Base-by-base conservation (phyloP, 1,140 invertebrate genomes). In the Pachyrhynchus sulphureomaculatus region DNA sequence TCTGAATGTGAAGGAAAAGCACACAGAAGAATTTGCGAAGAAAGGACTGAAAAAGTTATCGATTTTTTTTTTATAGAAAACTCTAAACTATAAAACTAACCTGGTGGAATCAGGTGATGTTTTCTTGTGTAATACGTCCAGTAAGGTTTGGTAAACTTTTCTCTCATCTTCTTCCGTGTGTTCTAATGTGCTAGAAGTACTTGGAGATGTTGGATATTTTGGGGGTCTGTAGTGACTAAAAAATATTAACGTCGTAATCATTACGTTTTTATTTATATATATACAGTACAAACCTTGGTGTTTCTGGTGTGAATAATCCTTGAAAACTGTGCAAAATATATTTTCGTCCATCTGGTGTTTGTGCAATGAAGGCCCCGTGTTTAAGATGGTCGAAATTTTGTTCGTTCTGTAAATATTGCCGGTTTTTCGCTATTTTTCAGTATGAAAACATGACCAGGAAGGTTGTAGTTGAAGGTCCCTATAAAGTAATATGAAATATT, bases 401-500 rank as follows among this genome's bases (percentile, higher is more conserved):
- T 17, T 42, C 10, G 21, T 51, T 39, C 23, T 56, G 4, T n/a
- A 21, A 4, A 21, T 54, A 33, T 63, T 29, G 42, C 9, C 17
- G 37, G n/a, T n/a, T 33, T 45, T 42, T 57, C 33, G 48, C 39
- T 33, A 21, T 29, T 67, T 52, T 64, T 67, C 9, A 74, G 45
- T 18, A 72, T 60, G 51, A 74, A 75, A n/a, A 73, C 62, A 57
- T 74, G 72, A 3, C 74, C 74, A 1, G 72, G 72, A 33, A 72
- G 52, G 29, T 54, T 62, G 45, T 75, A 75, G 60, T 75, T 68
- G 51, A 72, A 75, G 42, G 57, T 45, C 33, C 57, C 45, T 60
- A 10, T 12, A 36, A 32, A 37, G 2, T 18, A 13, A 24, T 1
- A 32, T 24, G n/a, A n/a, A n/a, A n/a, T n/a, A n/a, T n/a, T n/a